Conservation (phyloP, 2,113 vertebrate species). For the Sorex fumeus region DNA sequence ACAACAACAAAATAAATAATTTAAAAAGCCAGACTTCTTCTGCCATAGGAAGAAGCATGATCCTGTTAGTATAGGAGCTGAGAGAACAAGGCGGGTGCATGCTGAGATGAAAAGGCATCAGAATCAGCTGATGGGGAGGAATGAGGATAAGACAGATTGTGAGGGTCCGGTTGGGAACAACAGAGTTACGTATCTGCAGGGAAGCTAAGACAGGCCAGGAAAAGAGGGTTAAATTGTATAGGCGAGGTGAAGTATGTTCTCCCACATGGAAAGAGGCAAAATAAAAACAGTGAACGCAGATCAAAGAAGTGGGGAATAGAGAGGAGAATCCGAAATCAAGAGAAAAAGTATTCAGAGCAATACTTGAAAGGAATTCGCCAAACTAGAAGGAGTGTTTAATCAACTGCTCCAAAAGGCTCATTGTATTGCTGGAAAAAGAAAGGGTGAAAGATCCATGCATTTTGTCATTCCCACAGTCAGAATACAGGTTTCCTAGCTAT, state of each 20-base stretch:
- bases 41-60: neutral
- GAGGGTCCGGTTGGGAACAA: neutral
- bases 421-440: neutral
- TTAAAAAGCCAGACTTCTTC: neutral
- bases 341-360: constrained; percentile 49
- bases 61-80: neutral
- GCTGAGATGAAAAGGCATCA: neutral
- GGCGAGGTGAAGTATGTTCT: neutral
- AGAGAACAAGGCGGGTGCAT: neutral
- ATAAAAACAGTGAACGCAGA: constrained; percentile 14
- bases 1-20: neutral
- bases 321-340: neutral
- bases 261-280: neutral
- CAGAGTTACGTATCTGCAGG: neutral
- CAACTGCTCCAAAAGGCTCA: neutral
- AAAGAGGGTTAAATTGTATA: neutral
- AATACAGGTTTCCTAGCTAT: neutral
- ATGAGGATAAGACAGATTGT: neutral
- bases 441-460: neutral
- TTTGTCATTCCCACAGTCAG: constrained; percentile 28
- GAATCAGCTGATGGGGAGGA: neutral
- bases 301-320: neutral
- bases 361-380: neutral
- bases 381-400: neutral
- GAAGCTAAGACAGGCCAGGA: neutral